Evolutionary conservation across 37 sponge, comb jelly and placozoan genomes (phyloP), one percentile per base, ranked within the genome.

Genomic region (Cliona cf. orientalis): DNA sequence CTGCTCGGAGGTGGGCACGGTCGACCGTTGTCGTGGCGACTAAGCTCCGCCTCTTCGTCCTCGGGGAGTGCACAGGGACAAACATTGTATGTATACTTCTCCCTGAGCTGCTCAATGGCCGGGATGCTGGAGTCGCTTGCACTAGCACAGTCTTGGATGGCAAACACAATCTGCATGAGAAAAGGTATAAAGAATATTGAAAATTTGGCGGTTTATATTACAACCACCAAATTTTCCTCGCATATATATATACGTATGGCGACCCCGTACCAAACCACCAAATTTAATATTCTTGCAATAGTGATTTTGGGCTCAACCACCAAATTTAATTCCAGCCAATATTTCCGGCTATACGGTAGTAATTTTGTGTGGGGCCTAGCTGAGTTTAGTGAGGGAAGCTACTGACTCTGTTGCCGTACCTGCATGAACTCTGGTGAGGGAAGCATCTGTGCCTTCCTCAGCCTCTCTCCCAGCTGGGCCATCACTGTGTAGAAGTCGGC

Each of bases 51-150:
- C 14, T 56, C 60, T 3, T 42, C 62, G 26, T 46, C 73, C 46
- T 62, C 65, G 3, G 62, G 56, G 32, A 17, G 32, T 17, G 71
- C 75, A 66, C 84, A 83, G 1, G 84, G 84, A 42, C 67, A 83
- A 31, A 91, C 53, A 43, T 82, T 91, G 80, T 87, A 91, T 1
- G 89, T 83, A 69, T 88, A 88, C 70, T 81, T 87, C 64, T 91
- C 92, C 5, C 92, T 42, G n/a, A 91, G 78, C 28, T 87, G 46
- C 11, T 72, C 67, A 68, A 87, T 57, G 26, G 74, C 31, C 17
- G 90, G 84, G 2, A 86, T 60, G 63, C 40, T 25, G 14, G 65
- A 55, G 71, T 61, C 49, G 57, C 75, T 21, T 2, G 57, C 25
- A 3, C 43, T 36, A 42, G 81, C 66, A 53, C 59, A 61, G 58